phyloP scores from a whole-genome alignment of 1,140 invertebrate genomes.

The Cyclina sinensis region DNA sequence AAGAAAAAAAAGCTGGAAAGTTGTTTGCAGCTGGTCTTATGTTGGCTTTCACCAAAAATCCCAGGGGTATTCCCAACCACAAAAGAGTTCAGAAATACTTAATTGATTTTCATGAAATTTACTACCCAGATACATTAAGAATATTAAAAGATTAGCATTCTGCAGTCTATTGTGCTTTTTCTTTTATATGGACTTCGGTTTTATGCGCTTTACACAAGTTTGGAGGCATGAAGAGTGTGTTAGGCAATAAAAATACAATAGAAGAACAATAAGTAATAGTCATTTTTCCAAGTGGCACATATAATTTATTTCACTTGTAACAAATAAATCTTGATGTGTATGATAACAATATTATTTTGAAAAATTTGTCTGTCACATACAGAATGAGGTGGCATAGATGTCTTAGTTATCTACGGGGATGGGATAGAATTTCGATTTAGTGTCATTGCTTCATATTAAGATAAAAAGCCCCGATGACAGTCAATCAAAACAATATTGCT shows the following conservation, averaged over 20 bases:
- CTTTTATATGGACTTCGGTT: not conserved
- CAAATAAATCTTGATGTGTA: constrained; percentile 29
- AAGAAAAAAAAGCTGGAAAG: too few species aligned
- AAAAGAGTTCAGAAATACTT: not conserved
- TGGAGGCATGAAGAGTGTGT: not conserved
- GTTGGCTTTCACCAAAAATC: not conserved
- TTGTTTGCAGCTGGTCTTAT: too few species aligned
- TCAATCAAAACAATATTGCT: constrained; percentile 27
- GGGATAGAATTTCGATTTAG: constrained; percentile 24
- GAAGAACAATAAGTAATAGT: constrained; percentile 27
- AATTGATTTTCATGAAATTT: constrained; percentile 10
- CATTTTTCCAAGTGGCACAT: constrained; percentile 15
- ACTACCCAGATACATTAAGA: constrained; percentile 16
- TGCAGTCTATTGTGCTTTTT: not conserved
- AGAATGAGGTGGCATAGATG: constrained; percentile 26
- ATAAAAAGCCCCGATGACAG: constrained; percentile 9
- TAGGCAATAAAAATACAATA: constrained; percentile 16
- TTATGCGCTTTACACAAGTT: not conserved
- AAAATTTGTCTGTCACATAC: constrained; percentile 44
- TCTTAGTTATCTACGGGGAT: not conserved
- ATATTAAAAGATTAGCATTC: constrained; percentile 37
- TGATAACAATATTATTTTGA: constrained; percentile 51
- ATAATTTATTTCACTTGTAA: constrained; percentile 19
- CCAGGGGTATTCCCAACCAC: not conserved
- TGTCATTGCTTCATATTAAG: not conserved